These are phyloP conservation scores for Caradrina clavipalpis DNA, from an alignment of 2,888 invertebrate species.

Conservation along the genomic window DNA sequence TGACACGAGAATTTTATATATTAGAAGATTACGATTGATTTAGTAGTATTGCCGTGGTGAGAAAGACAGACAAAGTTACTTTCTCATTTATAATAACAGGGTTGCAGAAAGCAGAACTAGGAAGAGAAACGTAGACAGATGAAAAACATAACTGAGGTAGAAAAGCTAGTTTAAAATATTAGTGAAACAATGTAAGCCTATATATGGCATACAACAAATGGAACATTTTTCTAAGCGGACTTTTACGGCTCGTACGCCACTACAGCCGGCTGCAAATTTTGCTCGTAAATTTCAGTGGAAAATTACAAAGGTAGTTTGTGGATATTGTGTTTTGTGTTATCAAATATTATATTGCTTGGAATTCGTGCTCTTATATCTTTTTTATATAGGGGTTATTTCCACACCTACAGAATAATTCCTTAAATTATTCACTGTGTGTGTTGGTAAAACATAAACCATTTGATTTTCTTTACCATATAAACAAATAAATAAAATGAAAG, in stretches of 20 bases:
- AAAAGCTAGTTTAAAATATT: conserved; percentile 32
- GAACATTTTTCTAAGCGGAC: conserved; percentile 50
- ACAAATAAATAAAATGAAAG: too few species aligned
- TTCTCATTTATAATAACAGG: too few species aligned
- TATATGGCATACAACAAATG: conserved; percentile 38
- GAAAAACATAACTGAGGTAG: conserved; percentile 11
- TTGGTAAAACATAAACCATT: too few species aligned
- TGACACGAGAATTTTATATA: too few species aligned
- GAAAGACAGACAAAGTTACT: too few species aligned
- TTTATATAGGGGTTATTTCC: too few species aligned
- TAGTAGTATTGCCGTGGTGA: too few species aligned
- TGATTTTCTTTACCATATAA: too few species aligned
- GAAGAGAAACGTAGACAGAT: conserved; percentile 20
- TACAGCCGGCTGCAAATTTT: conserved; percentile 32
- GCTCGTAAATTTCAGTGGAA: conserved; percentile 39
- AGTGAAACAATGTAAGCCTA: conserved; percentile 46
- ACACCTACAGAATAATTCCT: too few species aligned
- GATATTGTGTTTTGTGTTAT: conserved; percentile 34
- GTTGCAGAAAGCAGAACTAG: too few species aligned
- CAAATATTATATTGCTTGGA: neutral
- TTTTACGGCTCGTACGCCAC: conserved; percentile 24
- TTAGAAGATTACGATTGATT: too few species aligned
- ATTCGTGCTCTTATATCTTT: neutral
- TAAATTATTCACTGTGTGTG: too few species aligned
- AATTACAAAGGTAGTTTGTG: conserved; percentile 34